Evolutionary conservation across 2,113 vertebrate genomes (phyloP), one percentile per base, ranked within the genome.

Genomic region (Falcunculus frontatus): DNA sequence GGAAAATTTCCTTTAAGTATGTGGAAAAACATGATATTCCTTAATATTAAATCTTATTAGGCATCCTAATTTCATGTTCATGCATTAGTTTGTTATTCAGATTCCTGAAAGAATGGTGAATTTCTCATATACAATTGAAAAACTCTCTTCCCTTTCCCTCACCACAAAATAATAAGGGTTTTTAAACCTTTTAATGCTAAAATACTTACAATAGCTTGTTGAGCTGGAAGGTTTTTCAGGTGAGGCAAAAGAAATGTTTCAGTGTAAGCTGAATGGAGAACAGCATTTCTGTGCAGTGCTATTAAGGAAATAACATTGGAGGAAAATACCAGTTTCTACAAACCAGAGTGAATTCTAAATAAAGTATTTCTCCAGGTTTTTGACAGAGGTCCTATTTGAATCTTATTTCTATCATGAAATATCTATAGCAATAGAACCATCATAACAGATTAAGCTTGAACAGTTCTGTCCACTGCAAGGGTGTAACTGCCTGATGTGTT

Each of bases 191-290:
- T 75, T 10, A 16, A 18, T 23, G 29, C 76, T 57, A 67, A 73
- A 30, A 93, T 86, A 98, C 99, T 99, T 96, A 99, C 99, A 41
- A 99, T 87, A 76, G 98, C 98, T 32, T 99, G 97, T 41, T 97
- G 97, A 16, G 98, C 97, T 7, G 98, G 97, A 53, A 99, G 98
- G 87, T 99, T 99, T 97, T 99, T 99, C 68, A 99, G 97, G 91
- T 99, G 98, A 53, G 99, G 99, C 93, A 99, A 97, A 93, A 99
- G 98, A 87, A 98, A 99, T 1, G 84, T 94, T 90, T 99, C 99
- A 20, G 98, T 99, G 93, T 99, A 99, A 0, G 98, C 95, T 4
- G 98, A 98, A 93, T 96, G 97, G 76, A 99, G 97, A 96, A 99
- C 44, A 85, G 98, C 98, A 96, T 99, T 99, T 97, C 99, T 99